These are phyloP conservation scores for Agrilus planipennis DNA, from an alignment of 1,140 invertebrate genomes.

Conservation along the genomic window DNA sequence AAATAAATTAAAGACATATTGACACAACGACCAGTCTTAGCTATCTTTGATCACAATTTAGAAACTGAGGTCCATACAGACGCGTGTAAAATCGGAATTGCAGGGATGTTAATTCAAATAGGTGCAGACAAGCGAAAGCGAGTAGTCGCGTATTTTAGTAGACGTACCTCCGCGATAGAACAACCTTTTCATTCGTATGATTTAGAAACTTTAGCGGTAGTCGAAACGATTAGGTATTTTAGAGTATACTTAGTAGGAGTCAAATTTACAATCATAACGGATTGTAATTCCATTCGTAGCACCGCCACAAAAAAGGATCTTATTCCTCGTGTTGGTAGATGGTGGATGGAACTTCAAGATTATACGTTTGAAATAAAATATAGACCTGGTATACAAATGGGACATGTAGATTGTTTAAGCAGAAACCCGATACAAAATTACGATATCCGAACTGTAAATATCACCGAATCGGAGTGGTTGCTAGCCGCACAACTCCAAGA, in stretches of 20 bases:
- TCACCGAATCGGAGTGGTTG: slow-evolving; percentile 1
- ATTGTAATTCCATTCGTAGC: slow-evolving; percentile 12
- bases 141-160: too few relatives aligned
- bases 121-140: too few relatives aligned
- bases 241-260: neutral
- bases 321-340: slow-evolving; percentile 14
- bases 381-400: slow-evolving; percentile 18
- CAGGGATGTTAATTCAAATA: slow-evolving; percentile 10
- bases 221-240: neutral
- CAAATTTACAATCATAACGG: slow-evolving; percentile 7
- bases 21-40: slow-evolving; percentile 19
- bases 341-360: slow-evolving; percentile 16
- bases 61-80: slow-evolving; percentile 26
- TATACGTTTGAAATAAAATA: slow-evolving; percentile 26
- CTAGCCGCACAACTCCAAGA: slow-evolving; percentile 6
- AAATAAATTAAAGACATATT: slow-evolving; percentile 16
- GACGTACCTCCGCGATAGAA: too few relatives aligned
- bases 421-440: slow-evolving; percentile 11
- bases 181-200: neutral
- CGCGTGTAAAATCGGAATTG: slow-evolving; percentile 22
- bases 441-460: slow-evolving; percentile 15
- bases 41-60: slow-evolving; percentile 16
- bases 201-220: neutral
- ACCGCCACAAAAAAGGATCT: slow-evolving; percentile 14
- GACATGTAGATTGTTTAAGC: slow-evolving; percentile 11